Conservation (phyloP, 2,113 vertebrate species). For the Sus scrofa region T2T-Sscrofa CM000819.6:88448501-88449000, state of each 20-base stretch:
- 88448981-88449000: not conserved
- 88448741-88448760: not conserved
- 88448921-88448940: not conserved
- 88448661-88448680: not conserved
- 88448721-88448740: not conserved
- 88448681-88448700: not conserved
- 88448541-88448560: not conserved
- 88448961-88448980: not conserved
- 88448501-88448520: not conserved
- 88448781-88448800: not conserved
- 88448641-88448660: not conserved
- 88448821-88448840: not conserved
- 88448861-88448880: not conserved
- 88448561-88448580: not conserved
- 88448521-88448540: not conserved
- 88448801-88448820: not conserved
- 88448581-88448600: not conserved
- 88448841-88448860: not conserved
- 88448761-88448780: not conserved
- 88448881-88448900: not conserved
- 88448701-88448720: not conserved
- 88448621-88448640: not conserved
- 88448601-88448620: not conserved
- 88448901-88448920: not conserved
- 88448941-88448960: not conserved